Base-by-base conservation (phyloP, 2,113 vertebrate species). In the Anhinga anhinga region DNA sequence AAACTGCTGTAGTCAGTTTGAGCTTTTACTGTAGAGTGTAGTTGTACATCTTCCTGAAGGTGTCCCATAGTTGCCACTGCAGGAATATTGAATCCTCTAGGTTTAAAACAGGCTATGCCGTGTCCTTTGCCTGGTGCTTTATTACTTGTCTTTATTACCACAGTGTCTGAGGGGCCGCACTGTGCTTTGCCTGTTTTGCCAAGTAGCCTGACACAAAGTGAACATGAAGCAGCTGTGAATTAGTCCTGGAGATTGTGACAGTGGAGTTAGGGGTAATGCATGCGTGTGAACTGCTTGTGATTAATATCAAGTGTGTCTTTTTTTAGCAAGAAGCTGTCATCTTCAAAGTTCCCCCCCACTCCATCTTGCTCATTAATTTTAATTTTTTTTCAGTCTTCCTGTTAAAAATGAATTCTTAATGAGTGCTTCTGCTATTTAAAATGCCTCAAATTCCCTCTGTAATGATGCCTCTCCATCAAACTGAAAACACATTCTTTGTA, bases 401-500 rank as follows among this genome's bases (percentile, higher is more conserved):
- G 86, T 96, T 97, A 96, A 95, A 97, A 98, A 97, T 97, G 89
- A 93, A 96, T 96, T 90, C 90, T 97, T 98, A 97, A 98, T 98
- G 87, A 97, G 78, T 92, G 78, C 83, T 89, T 92, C 82, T 97
- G 95, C 95, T 97, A 76, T 93, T 97, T 96, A 92, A 95, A 97
- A 96, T 97, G 94, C 95, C 93, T 96, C 84, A 86, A 70, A 98
- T 97, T 97, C 95, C 97, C 91, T 96, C 73, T 2, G 1, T 96
- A 97, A 96, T 97, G 95, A 97, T 97, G 96, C 96, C 95, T 98
- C 96, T 97, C 96, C 92, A 94, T 97, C 96, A 97, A 95, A 94
- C 84, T 94, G 85, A 92, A 94, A 94, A 96, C 87, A 95, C 44
- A 45, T 87, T 96, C 93, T 95, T 95, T 73, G 91, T 96, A 96